Conservation (phyloP, 2,888 invertebrate genomes). For the Eupsilia transversa region DNA sequence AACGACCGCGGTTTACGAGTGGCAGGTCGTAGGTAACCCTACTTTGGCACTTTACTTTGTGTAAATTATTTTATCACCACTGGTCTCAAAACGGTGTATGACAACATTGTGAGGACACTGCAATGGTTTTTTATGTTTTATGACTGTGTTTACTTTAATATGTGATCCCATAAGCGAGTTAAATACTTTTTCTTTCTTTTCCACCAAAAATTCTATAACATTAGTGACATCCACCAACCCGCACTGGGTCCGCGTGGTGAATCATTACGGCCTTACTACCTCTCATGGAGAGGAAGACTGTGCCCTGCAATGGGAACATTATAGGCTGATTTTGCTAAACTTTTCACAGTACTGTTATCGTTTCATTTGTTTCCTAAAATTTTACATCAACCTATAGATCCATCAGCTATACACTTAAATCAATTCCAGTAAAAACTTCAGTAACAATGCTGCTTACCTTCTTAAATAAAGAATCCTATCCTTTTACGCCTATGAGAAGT, state of each 20-base stretch:
- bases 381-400: not conserved
- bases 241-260: no score
- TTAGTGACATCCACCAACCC: no score
- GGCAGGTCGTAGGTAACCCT: not conserved
- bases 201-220: no score
- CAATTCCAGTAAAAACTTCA: not conserved
- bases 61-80: not conserved
- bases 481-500: slow-evolving; percentile 1
- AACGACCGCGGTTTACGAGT: not conserved
- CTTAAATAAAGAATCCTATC: slow-evolving; percentile 1
- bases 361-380: not conserved
- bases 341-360: no score
- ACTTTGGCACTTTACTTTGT: not conserved
- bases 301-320: not conserved
- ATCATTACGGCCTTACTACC: not conserved
- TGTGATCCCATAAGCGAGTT: no score
- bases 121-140: no score
- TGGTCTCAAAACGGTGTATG: no score
- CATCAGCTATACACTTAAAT: not conserved
- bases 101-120: not conserved
- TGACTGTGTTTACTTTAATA: no score
- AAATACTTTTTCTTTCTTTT: no score
- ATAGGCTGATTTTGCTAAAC: not conserved
- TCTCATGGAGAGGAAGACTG: not conserved
- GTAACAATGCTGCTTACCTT: not conserved